These are phyloP conservation scores for Botrylloides violaceus DNA, from an alignment of 23 tunicate genomes.

Conservation along the genomic window DNA sequence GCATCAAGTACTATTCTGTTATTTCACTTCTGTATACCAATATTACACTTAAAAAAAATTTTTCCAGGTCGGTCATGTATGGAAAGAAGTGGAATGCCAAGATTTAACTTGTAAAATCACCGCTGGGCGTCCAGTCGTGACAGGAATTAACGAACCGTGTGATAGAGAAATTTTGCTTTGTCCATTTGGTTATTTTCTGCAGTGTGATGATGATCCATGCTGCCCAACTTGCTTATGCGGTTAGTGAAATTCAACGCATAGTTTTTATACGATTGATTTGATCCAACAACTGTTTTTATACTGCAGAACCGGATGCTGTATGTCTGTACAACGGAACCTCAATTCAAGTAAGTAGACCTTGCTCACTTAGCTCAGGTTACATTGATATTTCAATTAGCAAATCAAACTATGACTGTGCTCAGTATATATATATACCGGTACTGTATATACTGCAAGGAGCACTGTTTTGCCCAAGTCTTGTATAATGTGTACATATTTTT, in stretches of 20 bases:
- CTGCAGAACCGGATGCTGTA: slow-evolving; percentile 37
- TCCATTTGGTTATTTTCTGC: background rate
- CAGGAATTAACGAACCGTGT: background rate
- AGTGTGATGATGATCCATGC: slow-evolving; percentile 21
- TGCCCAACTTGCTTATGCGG: slow-evolving; percentile 50
- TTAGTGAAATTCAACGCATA: too few relatives aligned
- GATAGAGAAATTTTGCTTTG: background rate
- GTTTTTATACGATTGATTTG: too few relatives aligned
- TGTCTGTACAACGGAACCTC: slow-evolving; percentile 19
- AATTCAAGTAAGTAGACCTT: slow-evolving; percentile 8
- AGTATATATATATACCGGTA: too few relatives aligned
- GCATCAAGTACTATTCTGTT: background rate
- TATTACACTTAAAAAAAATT: too few relatives aligned
- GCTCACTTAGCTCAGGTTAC: background rate
- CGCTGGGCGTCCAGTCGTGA: background rate
- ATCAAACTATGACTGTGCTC: too few relatives aligned
- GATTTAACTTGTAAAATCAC: background rate
- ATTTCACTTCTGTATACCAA: too few relatives aligned
- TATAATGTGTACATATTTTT: too few relatives aligned
- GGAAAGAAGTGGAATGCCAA: slow-evolving; percentile 18
- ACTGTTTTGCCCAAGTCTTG: too few relatives aligned
- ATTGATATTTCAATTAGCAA: background rate
- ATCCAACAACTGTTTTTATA: background rate
- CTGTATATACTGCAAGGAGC: too few relatives aligned
- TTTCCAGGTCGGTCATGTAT: slow-evolving; percentile 31